A percentile compares a stretch with the other conserved stretches of the same genome.
Conservation (phyloP, 2,113 vertebrate genomes). For the Myrmecobius fasciatus region DNA sequence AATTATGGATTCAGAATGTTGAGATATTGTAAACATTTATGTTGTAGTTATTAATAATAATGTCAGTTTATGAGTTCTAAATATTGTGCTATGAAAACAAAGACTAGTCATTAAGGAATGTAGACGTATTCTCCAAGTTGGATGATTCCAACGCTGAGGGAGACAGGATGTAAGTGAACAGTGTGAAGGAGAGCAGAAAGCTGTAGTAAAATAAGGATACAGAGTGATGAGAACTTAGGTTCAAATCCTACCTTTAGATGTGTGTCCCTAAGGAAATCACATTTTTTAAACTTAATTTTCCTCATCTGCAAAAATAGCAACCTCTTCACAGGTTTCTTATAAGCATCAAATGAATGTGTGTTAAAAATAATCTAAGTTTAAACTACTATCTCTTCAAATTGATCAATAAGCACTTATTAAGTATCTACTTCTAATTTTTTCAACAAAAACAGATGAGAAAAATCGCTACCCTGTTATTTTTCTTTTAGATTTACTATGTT, state of each 20-base stretch:
- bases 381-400: neutral
- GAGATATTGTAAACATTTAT: neutral
- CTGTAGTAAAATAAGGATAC: neutral
- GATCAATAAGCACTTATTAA: neutral
- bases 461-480: neutral
- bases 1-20: neutral
- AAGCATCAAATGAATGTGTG: neutral
- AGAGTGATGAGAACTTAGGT: neutral
- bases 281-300: neutral
- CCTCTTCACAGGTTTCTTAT: neutral
- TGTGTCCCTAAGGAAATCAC: neutral
- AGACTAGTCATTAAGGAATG: neutral
- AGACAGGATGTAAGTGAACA: neutral
- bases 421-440: neutral
- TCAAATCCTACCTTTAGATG: neutral
- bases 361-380: neutral
- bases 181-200: neutral
- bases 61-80: neutral
- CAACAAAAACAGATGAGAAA: neutral
- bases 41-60: neutral
- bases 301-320: neutral
- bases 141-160: neutral
- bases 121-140: neutral
- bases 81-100: neutral
- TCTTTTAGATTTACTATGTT: neutral